phyloP scores from a whole-genome alignment of 2,888 invertebrate species.

The Drosophila kokeensis region DNA sequence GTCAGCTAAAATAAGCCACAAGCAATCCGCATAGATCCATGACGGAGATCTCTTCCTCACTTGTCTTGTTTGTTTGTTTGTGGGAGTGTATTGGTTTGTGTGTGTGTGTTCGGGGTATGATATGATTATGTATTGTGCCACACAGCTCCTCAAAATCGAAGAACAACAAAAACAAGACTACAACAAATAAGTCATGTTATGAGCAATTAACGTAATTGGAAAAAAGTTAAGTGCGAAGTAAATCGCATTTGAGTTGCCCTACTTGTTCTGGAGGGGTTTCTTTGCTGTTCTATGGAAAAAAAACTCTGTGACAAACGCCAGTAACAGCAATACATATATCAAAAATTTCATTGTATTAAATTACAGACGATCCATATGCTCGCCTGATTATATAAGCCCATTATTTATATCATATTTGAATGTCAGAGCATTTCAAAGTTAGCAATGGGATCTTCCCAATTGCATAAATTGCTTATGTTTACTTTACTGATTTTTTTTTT shows the following conservation, averaged over 20 bases:
- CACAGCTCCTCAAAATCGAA: constrained; percentile 52
- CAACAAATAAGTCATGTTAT: constrained; percentile 71
- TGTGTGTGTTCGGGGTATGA: constrained; percentile 58
- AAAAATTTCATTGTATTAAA: background rate
- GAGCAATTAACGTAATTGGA: constrained; percentile 78
- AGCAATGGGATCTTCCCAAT: background rate
- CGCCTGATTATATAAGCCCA: too few species aligned
- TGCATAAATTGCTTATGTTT: background rate
- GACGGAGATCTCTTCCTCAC: constrained; percentile 46
- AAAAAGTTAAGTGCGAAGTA: constrained; percentile 57
- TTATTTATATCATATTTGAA: background rate
- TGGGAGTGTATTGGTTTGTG: constrained; percentile 10
- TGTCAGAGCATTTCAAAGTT: background rate
- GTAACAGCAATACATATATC: background rate
- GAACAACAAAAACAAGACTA: constrained; percentile 32
- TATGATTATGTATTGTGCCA: constrained; percentile 68
- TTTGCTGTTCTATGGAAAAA: constrained; percentile 1
- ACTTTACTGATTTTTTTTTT: background rate
- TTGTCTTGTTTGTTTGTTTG: constrained; percentile 22
- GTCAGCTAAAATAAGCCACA: constrained; percentile 76
- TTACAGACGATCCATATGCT: background rate
- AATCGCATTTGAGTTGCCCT: constrained; percentile 38
- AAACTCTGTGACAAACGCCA: background rate
- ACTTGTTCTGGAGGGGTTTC: constrained; percentile 14
- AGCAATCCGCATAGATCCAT: constrained; percentile 50